These are phyloP conservation scores for Actinia tenebrosa DNA, from an alignment of 64 coral and sea anemone species.

Conservation along the genomic window DNA sequence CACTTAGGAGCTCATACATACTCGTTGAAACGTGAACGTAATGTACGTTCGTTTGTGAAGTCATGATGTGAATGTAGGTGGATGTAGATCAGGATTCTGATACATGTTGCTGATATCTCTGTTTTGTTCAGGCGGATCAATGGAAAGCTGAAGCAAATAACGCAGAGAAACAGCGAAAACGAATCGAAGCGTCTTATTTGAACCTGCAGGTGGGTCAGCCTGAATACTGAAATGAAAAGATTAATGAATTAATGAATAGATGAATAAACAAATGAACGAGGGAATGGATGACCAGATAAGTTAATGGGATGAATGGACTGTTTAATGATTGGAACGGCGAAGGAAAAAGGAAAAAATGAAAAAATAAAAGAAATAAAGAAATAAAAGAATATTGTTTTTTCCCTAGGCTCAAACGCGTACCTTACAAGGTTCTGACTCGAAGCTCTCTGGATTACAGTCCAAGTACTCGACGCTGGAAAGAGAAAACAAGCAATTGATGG, in stretches of 20 bases:
- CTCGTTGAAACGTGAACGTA: too few species aligned
- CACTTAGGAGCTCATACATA: too few species aligned
- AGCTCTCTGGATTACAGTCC: constrained; percentile 62
- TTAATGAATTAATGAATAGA: not conserved
- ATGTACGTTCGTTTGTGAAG: not conserved
- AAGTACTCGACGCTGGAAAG: constrained; percentile 74
- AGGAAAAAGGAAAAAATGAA: not conserved
- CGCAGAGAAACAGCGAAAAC: constrained; percentile 67
- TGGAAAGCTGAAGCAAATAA: constrained; percentile 84
- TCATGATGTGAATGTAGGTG: not conserved
- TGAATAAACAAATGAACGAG: not conserved
- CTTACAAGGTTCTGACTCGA: constrained; percentile 50
- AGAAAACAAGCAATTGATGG: constrained; percentile 66
- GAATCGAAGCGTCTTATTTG: constrained; percentile 65
- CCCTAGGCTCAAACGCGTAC: constrained; percentile 52
- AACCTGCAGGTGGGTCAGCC: constrained; percentile 58
- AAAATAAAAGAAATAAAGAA: not conserved
- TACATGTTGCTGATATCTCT: not conserved
- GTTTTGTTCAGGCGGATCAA: constrained; percentile 66
- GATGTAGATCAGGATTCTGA: not conserved
- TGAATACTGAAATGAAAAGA: not conserved
- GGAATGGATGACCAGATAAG: not conserved
- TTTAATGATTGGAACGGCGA: not conserved
- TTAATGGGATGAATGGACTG: too few species aligned
- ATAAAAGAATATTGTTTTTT: not conserved